Conservation (phyloP, 92 coral and sea anemone species). For the Epizoanthus illoricatus region DNA sequence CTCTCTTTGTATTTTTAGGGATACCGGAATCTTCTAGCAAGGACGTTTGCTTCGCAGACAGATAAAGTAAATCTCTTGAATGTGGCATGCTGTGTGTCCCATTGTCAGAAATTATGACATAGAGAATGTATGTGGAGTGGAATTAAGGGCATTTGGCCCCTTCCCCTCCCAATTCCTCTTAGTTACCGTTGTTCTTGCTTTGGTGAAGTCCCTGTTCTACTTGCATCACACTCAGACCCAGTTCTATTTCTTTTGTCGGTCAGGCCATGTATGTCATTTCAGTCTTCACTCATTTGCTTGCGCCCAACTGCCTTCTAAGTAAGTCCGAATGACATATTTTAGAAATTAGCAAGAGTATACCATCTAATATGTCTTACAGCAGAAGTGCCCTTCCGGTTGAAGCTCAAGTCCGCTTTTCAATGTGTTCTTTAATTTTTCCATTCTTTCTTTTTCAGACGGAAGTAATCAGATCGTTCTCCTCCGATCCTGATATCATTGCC, state of each 20-base stretch:
- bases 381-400: too few species aligned
- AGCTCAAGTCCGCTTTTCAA: too few species aligned
- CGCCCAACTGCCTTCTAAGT: too few species aligned
- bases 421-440: too few species aligned
- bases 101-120: not conserved
- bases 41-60: slow-evolving; percentile 91
- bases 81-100: not conserved
- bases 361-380: not conserved
- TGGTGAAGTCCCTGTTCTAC: too few species aligned
- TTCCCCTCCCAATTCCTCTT: too few species aligned
- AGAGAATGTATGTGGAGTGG: not conserved
- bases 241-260: not conserved
- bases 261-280: too few species aligned
- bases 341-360: not conserved
- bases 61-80: slow-evolving; percentile 66
- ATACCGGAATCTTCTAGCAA: slow-evolving; percentile 86
- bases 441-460: slow-evolving; percentile 65
- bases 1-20: slow-evolving; percentile 65
- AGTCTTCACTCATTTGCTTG: not conserved
- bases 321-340: too few species aligned
- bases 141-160: too few species aligned
- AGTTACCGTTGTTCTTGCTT: too few species aligned
- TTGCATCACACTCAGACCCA: too few species aligned
- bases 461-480: slow-evolving; percentile 89
- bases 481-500: slow-evolving; percentile 86